These are phyloP conservation scores for Drosophila leonis DNA, from an alignment of 2,888 invertebrate species.

Conservation along the genomic window DNA sequence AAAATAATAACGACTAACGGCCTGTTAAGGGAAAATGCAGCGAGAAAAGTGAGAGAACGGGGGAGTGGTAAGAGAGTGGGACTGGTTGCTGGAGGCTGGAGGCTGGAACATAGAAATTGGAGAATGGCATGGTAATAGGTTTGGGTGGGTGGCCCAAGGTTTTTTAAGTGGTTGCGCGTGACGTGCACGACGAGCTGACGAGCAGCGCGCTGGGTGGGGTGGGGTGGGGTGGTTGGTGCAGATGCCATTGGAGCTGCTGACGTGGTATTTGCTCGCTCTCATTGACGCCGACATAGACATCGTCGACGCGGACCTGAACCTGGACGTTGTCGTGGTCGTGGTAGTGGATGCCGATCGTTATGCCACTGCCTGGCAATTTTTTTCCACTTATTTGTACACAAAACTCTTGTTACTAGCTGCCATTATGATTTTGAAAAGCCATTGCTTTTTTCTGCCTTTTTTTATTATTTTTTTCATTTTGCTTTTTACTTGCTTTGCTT, in stretches of 20 bases:
- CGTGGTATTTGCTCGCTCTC: constrained; percentile 74
- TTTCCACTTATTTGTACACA: constrained; percentile 76
- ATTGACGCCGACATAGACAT: constrained; percentile 49
- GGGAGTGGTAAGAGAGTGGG: constrained; percentile 23
- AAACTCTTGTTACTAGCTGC: constrained; percentile 84
- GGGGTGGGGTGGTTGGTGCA: constrained; percentile 14
- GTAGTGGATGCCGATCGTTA: constrained; percentile 54
- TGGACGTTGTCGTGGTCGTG: constrained; percentile 5
- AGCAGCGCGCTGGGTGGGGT: neutral
- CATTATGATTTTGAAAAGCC: constrained; percentile 85
- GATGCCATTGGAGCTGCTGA: constrained; percentile 67
- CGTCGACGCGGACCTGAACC: constrained; percentile 11
- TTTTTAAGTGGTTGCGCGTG: constrained; percentile 84
- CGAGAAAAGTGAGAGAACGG: constrained; percentile 20
- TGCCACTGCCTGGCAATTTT: constrained; percentile 55
- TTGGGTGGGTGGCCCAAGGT: constrained; percentile 62
- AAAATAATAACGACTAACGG: constrained; percentile 83
- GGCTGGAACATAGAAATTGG: constrained; percentile 52
- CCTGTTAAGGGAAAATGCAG: constrained; percentile 77
- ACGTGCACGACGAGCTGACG: constrained; percentile 57
- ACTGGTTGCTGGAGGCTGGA: constrained; percentile 25
- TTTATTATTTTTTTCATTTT: constrained; percentile 29
- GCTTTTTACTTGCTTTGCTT: constrained; percentile 42
- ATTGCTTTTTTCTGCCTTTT: constrained; percentile 64
- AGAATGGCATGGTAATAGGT: constrained; percentile 48